These are phyloP conservation scores for Syrrhaptes paradoxus DNA, from an alignment of 2,113 vertebrate genomes.

Conservation along the genomic window DNA sequence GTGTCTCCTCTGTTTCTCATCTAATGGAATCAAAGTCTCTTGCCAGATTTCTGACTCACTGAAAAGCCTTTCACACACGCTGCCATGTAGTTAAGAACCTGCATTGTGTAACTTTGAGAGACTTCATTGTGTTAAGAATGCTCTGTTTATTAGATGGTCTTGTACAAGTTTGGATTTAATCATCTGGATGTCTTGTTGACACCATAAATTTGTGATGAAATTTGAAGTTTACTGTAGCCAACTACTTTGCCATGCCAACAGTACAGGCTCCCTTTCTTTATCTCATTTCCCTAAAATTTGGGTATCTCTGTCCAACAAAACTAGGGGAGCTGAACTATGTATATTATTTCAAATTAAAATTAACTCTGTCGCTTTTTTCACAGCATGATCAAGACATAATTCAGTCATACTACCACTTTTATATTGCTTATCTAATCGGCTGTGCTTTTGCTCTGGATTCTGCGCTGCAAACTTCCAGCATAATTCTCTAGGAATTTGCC, in stretches of 20 bases:
- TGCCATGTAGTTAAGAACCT: conserved; percentile 41
- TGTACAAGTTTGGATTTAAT: conserved; percentile 31
- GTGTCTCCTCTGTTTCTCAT: conserved; percentile 16
- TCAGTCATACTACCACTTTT: conserved; percentile 12
- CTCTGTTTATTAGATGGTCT: conserved; percentile 19
- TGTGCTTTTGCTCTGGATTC: neutral
- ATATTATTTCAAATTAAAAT: neutral
- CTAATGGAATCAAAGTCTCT: neutral
- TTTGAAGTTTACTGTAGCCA: neutral
- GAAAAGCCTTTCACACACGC: conserved; percentile 22
- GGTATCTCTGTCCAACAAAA: neutral
- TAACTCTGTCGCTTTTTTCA: neutral
- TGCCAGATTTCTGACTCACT: conserved; percentile 59
- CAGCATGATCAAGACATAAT: neutral
- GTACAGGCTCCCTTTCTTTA: neutral
- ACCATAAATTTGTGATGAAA: conserved; percentile 26
- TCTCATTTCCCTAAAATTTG: neutral
- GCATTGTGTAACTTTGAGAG: conserved; percentile 45
- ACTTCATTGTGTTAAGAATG: conserved; percentile 22
- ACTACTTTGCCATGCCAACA: conserved; percentile 26
- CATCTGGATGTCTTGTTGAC: conserved; percentile 51
- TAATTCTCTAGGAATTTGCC: conserved; percentile 2
- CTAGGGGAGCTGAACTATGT: neutral
- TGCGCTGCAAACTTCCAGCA: neutral
- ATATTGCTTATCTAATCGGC: neutral